Percentiles rank a stretch among this genome's conserved stretches.
Evolutionary conservation across 2,797 vertebrate species (phyloP).

Genomic region (Lacerta agilis): DNA sequence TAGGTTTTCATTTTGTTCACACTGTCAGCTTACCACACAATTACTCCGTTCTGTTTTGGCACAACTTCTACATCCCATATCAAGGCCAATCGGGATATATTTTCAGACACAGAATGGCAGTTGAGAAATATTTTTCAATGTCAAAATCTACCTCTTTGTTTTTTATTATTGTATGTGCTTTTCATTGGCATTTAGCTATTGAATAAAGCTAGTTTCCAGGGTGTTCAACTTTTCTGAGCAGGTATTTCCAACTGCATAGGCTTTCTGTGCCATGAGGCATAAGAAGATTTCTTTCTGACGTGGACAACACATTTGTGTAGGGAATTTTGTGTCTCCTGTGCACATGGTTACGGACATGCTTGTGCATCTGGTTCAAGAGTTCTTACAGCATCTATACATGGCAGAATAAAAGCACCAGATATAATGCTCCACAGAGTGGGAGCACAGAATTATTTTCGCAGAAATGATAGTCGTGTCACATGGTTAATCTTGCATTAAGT

Average conservation of each 20-base stretch:
- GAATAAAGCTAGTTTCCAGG: slow-evolving; percentile 50
- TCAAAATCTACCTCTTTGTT: background rate
- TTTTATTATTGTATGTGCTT: slow-evolving; percentile 64
- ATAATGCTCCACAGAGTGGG: background rate
- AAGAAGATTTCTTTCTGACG: background rate
- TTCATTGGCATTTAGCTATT: slow-evolving; percentile 65
- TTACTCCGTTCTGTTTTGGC: background rate
- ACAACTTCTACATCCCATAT: background rate
- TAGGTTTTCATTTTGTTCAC: background rate
- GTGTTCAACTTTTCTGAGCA: slow-evolving; percentile 49
- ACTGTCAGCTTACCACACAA: too few relatives aligned
- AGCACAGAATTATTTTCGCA: background rate
- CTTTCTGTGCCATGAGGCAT: slow-evolving; percentile 32
- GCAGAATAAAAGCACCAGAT: background rate
- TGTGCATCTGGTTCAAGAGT: background rate
- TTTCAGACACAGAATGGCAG: background rate
- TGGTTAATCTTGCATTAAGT: background rate
- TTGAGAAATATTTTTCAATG: background rate
- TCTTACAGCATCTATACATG: background rate
- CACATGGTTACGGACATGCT: background rate
- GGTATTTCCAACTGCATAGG: slow-evolving; percentile 48
- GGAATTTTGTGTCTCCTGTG: background rate
- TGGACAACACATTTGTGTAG: background rate
- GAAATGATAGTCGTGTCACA: background rate
- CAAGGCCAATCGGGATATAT: background rate